Evolutionary conservation across 2,113 vertebrate genomes (phyloP).

Genomic region (Pygoscelis adeliae): DNA sequence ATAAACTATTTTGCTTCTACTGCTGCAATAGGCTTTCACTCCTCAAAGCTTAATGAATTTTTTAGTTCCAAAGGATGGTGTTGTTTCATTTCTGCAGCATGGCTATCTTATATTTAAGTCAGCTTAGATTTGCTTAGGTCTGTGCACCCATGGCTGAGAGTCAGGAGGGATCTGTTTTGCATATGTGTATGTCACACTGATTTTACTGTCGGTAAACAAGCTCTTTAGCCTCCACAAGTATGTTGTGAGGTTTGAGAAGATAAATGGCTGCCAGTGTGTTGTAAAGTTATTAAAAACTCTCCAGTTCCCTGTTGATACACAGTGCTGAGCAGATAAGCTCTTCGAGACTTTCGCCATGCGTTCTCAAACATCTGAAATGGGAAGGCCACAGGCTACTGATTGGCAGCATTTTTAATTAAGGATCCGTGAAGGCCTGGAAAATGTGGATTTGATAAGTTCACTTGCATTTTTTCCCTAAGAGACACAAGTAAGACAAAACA

Average conservation of each 20-base stretch:
- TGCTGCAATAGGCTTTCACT: background rate
- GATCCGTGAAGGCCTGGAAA: background rate
- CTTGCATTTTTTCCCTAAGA: background rate
- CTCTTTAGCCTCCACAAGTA: background rate
- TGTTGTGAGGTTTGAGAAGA: background rate
- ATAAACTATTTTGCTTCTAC: background rate
- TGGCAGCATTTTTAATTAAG: background rate
- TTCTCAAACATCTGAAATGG: background rate
- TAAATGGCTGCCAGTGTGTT: background rate
- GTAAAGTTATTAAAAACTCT: background rate
- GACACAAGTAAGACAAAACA: background rate
- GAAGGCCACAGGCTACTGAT: background rate
- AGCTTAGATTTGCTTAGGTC: background rate
- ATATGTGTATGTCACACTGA: background rate
- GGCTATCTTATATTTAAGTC: background rate
- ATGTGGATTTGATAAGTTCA: background rate
- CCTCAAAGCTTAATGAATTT: background rate
- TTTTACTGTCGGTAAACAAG: background rate
- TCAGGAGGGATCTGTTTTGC: background rate
- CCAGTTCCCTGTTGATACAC: background rate
- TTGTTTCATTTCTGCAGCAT: background rate
- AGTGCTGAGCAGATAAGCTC: background rate
- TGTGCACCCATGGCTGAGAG: background rate
- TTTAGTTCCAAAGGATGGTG: background rate
- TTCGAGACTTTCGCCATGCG: fast-evolving